Evolutionary conservation across 2,888 invertebrate genomes (phyloP).

Genomic region (Andrena minutula): DNA sequence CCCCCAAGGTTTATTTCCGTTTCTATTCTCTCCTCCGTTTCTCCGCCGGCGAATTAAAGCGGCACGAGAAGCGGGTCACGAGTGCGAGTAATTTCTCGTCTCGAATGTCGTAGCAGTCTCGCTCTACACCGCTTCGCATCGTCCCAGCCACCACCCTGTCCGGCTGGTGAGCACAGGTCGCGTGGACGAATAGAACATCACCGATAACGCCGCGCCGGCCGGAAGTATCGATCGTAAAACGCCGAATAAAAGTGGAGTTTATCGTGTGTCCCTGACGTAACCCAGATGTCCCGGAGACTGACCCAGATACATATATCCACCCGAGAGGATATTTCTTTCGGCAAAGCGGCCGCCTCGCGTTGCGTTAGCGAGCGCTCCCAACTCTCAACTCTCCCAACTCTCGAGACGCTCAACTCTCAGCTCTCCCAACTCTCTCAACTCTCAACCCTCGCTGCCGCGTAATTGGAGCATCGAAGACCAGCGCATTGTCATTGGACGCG

Average conservation of each 20-base stretch:
- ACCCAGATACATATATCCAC: slow-evolving; percentile 60
- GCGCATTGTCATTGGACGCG: too few species aligned
- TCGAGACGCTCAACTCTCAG: too few species aligned
- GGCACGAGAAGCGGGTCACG: slow-evolving; percentile 11
- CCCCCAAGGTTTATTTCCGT: too few species aligned
- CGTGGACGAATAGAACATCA: slow-evolving; percentile 50
- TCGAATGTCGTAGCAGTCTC: background rate
- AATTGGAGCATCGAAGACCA: too few species aligned
- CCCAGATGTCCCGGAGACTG: slow-evolving; percentile 62
- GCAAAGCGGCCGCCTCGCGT: background rate
- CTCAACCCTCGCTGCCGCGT: too few species aligned
- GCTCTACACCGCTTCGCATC: background rate
- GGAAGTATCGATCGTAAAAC: slow-evolving; percentile 64
- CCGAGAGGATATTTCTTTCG: background rate
- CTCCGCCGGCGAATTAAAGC: slow-evolving; percentile 19
- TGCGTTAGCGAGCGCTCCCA: background rate
- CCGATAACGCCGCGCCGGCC: slow-evolving; percentile 53
- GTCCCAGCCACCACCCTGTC: slow-evolving; percentile 4
- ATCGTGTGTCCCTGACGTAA: slow-evolving; percentile 67
- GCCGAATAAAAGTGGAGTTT: slow-evolving; percentile 69
- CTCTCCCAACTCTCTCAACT: too few species aligned
- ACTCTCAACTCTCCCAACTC: background rate
- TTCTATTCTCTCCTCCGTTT: too few species aligned
- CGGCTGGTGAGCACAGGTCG: slow-evolving; percentile 37
- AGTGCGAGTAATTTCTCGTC: slow-evolving; percentile 15